Evolutionary conservation across 2,113 vertebrate genomes (phyloP).

Genomic region (Oncorhynchus keta): DNA sequence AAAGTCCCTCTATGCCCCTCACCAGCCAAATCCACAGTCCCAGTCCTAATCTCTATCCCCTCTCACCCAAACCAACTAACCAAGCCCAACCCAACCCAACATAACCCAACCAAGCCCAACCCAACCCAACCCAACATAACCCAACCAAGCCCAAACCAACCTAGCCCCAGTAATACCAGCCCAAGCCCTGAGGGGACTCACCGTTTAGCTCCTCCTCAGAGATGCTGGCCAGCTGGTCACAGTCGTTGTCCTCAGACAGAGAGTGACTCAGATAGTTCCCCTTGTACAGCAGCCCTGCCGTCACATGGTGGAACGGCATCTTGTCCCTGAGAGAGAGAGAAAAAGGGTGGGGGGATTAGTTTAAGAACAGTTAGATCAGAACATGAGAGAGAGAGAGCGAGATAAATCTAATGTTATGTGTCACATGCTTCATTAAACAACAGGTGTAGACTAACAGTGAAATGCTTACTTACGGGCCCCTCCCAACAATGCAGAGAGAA

Average conservation of each 20-base stretch:
- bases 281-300: conserved; percentile 96
- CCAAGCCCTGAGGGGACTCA: conserved; percentile 64
- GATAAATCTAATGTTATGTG: no score
- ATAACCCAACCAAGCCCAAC: no score
- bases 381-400: not conserved
- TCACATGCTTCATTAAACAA: no score
- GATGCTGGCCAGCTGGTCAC: conserved; percentile 92
- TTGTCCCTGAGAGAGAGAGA: conserved; percentile 80
- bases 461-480: no score
- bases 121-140: not conserved
- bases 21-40: no score
- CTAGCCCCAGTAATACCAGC: not conserved
- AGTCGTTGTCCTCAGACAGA: conserved; percentile 91
- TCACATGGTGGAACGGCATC: conserved; percentile 99
- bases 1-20: not conserved
- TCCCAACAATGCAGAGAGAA: no score
- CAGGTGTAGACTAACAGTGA: no score
- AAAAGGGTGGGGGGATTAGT: conserved; percentile 9
- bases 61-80: no score
- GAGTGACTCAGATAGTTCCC: conserved; percentile 96
- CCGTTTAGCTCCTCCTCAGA: conserved; percentile 94
- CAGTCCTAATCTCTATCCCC: no score
- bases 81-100: no score
- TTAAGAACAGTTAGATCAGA: no score
- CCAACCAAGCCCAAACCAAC: not conserved